These are phyloP conservation scores for Geotrupes spiniger DNA, from an alignment of 2,888 invertebrate species.

Conservation along the genomic window DNA sequence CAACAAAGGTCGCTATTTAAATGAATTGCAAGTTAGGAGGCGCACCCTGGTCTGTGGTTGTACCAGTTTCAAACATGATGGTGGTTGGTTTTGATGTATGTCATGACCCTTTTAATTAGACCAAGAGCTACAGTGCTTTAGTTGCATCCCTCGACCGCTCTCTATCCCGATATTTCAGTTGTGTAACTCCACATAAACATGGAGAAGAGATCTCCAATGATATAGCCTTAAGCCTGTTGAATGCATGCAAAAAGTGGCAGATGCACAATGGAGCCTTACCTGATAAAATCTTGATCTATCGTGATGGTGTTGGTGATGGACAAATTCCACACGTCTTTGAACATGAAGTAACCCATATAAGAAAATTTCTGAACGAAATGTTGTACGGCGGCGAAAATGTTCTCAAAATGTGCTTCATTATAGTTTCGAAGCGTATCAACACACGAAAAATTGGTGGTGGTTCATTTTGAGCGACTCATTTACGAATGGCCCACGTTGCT, in stretches of 20 bases:
- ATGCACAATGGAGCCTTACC: slow-evolving; percentile 55
- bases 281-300: slow-evolving; percentile 72
- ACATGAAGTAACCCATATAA: slow-evolving; percentile 67
- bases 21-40: slow-evolving; percentile 92
- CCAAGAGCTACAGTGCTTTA: slow-evolving; percentile 71
- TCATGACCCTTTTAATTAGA: slow-evolving; percentile 71
- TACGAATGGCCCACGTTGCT: too few species aligned
- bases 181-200: slow-evolving; percentile 67
- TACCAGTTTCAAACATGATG: slow-evolving; percentile 69
- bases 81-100: slow-evolving; percentile 87
- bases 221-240: slow-evolving; percentile 61
- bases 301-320: slow-evolving; percentile 96
- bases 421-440: slow-evolving; percentile 89
- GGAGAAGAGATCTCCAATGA: slow-evolving; percentile 77
- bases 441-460: too few species aligned
- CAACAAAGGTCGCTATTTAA: slow-evolving; percentile 90
- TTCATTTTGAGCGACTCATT: too few species aligned
- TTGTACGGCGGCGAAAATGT: slow-evolving; percentile 51
- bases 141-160: slow-evolving; percentile 65
- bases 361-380: slow-evolving; percentile 54
- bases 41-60: slow-evolving; percentile 75
- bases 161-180: slow-evolving; percentile 69
- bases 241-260: slow-evolving; percentile 55
- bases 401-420: slow-evolving; percentile 66
- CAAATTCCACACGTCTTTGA: slow-evolving; percentile 75